Base-by-base conservation (phyloP, 2,113 vertebrate genomes). In the Coregonus clupeaformis region DNA sequence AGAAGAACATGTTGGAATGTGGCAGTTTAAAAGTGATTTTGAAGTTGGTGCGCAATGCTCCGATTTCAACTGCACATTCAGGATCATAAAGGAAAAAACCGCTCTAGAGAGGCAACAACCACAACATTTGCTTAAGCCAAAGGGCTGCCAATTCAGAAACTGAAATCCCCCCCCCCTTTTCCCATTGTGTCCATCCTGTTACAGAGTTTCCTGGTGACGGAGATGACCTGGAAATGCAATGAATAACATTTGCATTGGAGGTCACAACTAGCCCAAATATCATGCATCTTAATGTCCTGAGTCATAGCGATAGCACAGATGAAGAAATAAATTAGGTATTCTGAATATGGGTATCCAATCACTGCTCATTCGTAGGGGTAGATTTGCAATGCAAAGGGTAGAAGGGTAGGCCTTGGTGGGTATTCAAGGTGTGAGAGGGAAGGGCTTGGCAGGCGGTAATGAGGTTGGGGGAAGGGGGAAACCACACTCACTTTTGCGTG, bases 311-410 rank as follows among this genome's bases (percentile, higher is more conserved):
- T 82, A 78, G 82, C 74, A 74, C 66, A 79, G 83, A 86, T 89
- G 87, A 91, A 92, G 91, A 89, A 87, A 92, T 92, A 90, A 90
- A 92, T 88, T 80, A 82, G 77, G 85, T 81, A 74, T 85, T 88
- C 87, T 90, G 87, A 90, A 91, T 90, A 86, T 77, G 88, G 82
- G 85, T 84, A 89, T 91, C 89, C 88, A 91, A 92, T 91, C 88
- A 91, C 84, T 36, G 84, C 83, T 89, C 82, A 89, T 89, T 89
- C 88, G 89, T 85, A 80, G 79, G 72, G 78, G 71, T 85, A 74
- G 87, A 92, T 91, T 91, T 89, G 89, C 82, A 90, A 90, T 88
- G 89, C 84, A 85, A 87, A 57, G 49, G 65, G 81, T 47, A 60
- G 80, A 80, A 88, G 12, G 78, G 76, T 42, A 87, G 84, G 87